Evolutionary conservation across 2,113 vertebrate genomes (phyloP), one percentile per base, ranked within the genome.

Genomic region (Phaetusa simplex): DNA sequence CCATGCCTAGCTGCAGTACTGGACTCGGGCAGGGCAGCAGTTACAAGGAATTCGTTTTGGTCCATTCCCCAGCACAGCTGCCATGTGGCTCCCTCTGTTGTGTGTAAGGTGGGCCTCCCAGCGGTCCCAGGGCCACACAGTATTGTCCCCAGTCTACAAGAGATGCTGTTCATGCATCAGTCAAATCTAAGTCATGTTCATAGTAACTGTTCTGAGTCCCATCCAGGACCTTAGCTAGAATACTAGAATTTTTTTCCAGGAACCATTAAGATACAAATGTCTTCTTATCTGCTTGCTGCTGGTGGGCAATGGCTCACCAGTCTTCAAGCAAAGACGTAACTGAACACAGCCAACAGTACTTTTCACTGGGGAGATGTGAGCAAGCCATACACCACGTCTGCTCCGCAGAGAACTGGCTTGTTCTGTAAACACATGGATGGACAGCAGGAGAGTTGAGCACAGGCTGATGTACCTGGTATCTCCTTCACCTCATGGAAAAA

Each of bases 71-170:
- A 16, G 2, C 22, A 18, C 16, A 6, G 61, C 29, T 30, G 19
- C 43, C 85, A 6, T 1, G 7, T 12, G 29, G 32, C 36, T 43
- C 14, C 26, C 27, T 14, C 34, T 9, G 23, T 5, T 12, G 11
- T 4, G 7, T 9, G 61, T 14, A 16, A 6, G 1, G 3, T 21
- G 61, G 24, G 6, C 30, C 62, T 27, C 3, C 0, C 2, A 1
- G 10, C 30, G 18, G 40, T 50, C 58, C 64, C 22, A 11, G 29
- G 13, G 32, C 40, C 67, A 15, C 0, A 0, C 8, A 12, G 11
- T 1, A 12, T 4, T 18, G 36, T 42, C 47, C 36, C 76, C 53
- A 26, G 22, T 3, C 61, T 27, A 16, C 58, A 14, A 27, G 19
- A 62, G 53, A 6, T 36, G 58, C 36, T 73, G 34, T 6, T 34